phyloP scores from a whole-genome alignment of 1,140 invertebrate species.

The Drosophila elegans region DNA sequence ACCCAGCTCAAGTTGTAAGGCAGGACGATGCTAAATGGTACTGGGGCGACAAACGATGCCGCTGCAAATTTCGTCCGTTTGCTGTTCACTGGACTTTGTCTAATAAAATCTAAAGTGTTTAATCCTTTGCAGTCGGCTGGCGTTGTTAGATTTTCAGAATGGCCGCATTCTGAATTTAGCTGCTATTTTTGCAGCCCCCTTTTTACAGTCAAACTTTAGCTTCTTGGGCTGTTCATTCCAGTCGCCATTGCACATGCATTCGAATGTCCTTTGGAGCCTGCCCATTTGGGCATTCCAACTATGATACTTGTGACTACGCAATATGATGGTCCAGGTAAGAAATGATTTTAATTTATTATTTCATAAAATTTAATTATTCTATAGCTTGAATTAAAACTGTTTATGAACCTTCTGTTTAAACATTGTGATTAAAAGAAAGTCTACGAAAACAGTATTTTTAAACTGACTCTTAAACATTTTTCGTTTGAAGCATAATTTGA shows the following conservation, averaged over 20 bases:
- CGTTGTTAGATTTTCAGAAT: slow-evolving; percentile 43
- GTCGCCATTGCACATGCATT: slow-evolving; percentile 22
- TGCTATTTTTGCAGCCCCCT: slow-evolving; percentile 1
- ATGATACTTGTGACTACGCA: no score
- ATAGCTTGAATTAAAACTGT: no score
- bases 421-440: no score
- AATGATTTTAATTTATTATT: no score
- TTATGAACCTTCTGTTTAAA: no score
- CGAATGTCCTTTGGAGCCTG: neutral
- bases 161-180: slow-evolving; percentile 35
- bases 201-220: no score
- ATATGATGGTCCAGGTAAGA: no score
- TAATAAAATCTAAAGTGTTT: slow-evolving; percentile 81
- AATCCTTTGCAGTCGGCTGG: slow-evolving; percentile 75
- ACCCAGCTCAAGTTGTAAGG: neutral
- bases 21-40: slow-evolving; percentile 18
- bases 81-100: slow-evolving; percentile 74
- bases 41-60: slow-evolving; percentile 30
- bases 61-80: slow-evolving; percentile 63
- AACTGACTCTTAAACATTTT: no score
- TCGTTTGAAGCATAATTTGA: no score
- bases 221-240: slow-evolving; percentile 5
- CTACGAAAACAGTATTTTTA: neutral
- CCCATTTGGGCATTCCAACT: neutral
- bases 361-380: no score